Percentiles rank a stretch among this genome's conserved stretches.
Conservation (phyloP, 2,888 invertebrate species). For the Hesperia comma region DNA sequence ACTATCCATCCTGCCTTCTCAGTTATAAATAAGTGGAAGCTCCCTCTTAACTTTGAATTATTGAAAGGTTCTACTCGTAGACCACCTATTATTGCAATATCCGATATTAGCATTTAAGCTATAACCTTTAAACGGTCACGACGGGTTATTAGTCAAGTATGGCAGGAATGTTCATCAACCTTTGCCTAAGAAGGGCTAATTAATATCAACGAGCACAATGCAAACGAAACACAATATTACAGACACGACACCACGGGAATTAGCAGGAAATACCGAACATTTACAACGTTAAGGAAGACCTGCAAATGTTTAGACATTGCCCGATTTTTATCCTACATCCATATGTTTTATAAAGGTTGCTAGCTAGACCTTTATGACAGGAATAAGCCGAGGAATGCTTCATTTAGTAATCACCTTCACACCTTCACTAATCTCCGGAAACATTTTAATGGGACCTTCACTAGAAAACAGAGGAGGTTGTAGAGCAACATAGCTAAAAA, state of each 20-base stretch:
- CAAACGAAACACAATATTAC: slow-evolving; percentile 62
- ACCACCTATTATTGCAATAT: neutral
- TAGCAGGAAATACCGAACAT: slow-evolving; percentile 45
- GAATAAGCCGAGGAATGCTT: too few relatives aligned
- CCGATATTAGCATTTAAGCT: slow-evolving; percentile 13
- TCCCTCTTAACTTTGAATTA: neutral
- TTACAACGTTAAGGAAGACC: slow-evolving; percentile 17
- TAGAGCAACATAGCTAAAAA: too few relatives aligned
- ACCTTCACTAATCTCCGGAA: too few relatives aligned
- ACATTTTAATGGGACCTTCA: too few relatives aligned
- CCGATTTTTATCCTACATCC: neutral
- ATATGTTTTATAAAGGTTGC: too few relatives aligned
- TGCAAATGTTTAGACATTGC: slow-evolving; percentile 14
- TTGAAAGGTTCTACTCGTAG: neutral
- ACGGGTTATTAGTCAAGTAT: slow-evolving; percentile 49
- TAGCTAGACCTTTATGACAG: too few relatives aligned
- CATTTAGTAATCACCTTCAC: too few relatives aligned
- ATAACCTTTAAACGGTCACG: slow-evolving; percentile 49
- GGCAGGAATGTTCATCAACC: slow-evolving; percentile 50
- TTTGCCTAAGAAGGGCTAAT: slow-evolving; percentile 50
- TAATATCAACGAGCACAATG: slow-evolving; percentile 64
- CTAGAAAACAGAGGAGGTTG: too few relatives aligned
- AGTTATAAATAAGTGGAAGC: too few relatives aligned
- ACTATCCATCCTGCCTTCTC: too few relatives aligned
- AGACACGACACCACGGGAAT: slow-evolving; percentile 57